phyloP scores from a whole-genome alignment of 2,113 vertebrate genomes.

The Eclectus roratus region DNA sequence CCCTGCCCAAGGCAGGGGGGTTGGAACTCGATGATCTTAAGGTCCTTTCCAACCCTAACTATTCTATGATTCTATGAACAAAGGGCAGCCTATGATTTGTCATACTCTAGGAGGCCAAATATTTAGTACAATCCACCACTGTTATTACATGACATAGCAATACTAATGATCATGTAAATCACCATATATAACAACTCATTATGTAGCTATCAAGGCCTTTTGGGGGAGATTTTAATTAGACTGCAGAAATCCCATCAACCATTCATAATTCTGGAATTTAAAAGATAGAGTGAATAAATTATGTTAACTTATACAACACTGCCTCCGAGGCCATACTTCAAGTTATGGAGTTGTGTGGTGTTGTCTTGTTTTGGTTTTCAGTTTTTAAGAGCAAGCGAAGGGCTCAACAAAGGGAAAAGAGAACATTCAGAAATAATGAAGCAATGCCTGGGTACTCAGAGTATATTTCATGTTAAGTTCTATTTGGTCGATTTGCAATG shows the following conservation, averaged over 20 bases:
- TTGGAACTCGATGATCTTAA: no score
- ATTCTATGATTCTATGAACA: neutral
- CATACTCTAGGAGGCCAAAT: neutral
- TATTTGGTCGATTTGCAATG: neutral
- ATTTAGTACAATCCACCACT: no score
- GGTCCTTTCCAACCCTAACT: no score
- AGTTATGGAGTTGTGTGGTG: neutral
- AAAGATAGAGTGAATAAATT: neutral
- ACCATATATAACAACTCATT: neutral
- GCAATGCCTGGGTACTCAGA: neutral
- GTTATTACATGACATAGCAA: neutral
- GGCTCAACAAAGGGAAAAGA: neutral
- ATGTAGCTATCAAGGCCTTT: neutral
- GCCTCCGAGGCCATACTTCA: neutral
- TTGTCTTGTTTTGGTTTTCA: neutral
- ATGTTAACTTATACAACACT: neutral
- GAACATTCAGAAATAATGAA: neutral
- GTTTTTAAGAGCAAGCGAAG: neutral
- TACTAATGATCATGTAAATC: neutral
- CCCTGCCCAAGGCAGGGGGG: no score
- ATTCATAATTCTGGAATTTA: neutral
- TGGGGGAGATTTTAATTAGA: neutral
- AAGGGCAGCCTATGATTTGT: neutral
- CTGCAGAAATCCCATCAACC: neutral
- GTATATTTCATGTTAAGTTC: neutral